A percentile compares a stretch with the other conserved stretches of the same genome.
Conservation (phyloP, 2,113 vertebrate species). For the Lycaon pictus region DNA sequence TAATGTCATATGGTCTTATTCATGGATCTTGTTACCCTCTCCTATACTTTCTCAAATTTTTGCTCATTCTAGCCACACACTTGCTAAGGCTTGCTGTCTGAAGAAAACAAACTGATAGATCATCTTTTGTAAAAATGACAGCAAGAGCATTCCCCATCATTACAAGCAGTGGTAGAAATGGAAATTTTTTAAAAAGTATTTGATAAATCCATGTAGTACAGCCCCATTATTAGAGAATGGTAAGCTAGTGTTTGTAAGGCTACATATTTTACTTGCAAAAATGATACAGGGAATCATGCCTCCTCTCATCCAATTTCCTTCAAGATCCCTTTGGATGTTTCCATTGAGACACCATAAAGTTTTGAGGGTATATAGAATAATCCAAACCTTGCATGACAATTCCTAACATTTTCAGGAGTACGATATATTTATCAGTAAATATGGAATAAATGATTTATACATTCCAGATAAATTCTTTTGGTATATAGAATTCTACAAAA, state of each 20-base stretch:
- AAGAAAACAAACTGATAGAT: neutral
- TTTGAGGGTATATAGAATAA: neutral
- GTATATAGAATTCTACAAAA: constrained; percentile 25
- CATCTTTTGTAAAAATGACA: neutral
- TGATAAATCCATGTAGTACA: neutral
- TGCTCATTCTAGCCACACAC: neutral
- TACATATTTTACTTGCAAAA: constrained; percentile 22
- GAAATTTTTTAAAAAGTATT: neutral
- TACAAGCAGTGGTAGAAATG: neutral
- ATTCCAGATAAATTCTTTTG: constrained; percentile 19
- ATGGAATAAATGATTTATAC: constrained; percentile 13
- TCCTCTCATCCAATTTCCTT: constrained; percentile 33
- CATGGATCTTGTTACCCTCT: neutral
- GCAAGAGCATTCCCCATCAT: neutral
- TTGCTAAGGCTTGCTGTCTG: neutral
- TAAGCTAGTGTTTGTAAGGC: neutral
- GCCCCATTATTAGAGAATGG: neutral
- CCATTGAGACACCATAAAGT: neutral
- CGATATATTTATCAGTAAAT: constrained; percentile 27
- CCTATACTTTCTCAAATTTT: neutral
- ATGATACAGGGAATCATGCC: neutral
- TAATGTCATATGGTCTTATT: neutral
- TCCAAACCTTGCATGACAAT: neutral
- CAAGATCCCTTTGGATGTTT: neutral
- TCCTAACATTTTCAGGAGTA: constrained; percentile 27